These are phyloP conservation scores for Busseola fusca DNA, from an alignment of 2,888 invertebrate species.

Conservation along the genomic window DNA sequence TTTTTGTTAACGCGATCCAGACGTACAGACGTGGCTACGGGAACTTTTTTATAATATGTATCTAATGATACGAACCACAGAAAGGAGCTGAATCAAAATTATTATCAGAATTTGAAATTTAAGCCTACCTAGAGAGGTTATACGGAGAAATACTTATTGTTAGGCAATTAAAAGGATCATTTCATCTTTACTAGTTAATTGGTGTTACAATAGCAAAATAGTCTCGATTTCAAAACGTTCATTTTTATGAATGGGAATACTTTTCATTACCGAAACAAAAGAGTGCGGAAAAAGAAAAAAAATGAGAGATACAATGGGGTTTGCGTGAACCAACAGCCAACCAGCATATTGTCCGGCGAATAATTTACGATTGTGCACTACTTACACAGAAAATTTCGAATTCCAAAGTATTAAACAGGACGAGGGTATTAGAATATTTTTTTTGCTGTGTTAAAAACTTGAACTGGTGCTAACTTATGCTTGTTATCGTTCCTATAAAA, in stretches of 20 bases:
- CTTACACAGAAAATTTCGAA: constrained; percentile 38
- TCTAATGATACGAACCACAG: background rate
- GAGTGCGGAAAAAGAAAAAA: constrained; percentile 56
- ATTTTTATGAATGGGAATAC: constrained; percentile 56
- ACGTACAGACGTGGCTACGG: background rate
- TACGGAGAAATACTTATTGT: constrained; percentile 2
- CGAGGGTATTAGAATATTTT: background rate
- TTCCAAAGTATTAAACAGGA: constrained; percentile 12
- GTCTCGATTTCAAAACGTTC: constrained; percentile 56
- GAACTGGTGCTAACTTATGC: background rate
- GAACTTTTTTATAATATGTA: background rate
- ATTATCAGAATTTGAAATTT: constrained; percentile 17
- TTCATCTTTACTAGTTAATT: constrained; percentile 32
- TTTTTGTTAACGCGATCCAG: background rate
- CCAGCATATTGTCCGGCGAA: constrained; percentile 58
- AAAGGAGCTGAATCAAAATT: constrained; percentile 13
- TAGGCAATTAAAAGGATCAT: constrained; percentile 1
- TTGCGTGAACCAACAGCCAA: constrained; percentile 57
- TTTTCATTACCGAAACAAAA: constrained; percentile 62
- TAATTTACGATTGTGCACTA: constrained; percentile 55
- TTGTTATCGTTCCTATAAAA: too few species aligned
- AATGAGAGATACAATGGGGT: constrained; percentile 60
- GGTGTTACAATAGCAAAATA: constrained; percentile 38
- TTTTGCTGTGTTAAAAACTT: background rate
- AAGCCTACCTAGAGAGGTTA: background rate